Percentiles rank a stretch among this genome's conserved stretches.
phyloP scores from a whole-genome alignment of 2,797 vertebrate species.

The Lycodopsis pacificus region DNA sequence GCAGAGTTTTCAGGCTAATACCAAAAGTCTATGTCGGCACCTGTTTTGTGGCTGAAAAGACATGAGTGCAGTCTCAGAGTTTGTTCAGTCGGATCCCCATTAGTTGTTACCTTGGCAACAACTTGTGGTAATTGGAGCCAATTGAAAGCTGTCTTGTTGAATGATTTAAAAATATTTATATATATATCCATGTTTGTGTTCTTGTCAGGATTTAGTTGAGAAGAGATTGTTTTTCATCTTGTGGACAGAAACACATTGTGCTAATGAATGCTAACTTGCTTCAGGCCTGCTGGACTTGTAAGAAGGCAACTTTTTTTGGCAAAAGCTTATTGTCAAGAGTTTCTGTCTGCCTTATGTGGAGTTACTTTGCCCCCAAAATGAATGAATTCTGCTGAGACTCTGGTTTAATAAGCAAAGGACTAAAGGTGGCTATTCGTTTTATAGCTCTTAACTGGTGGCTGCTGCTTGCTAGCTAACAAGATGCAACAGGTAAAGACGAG shows the following conservation, averaged over 20 bases:
- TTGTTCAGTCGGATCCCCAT: neutral
- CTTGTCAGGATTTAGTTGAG: neutral
- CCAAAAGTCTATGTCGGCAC: constrained; percentile 5
- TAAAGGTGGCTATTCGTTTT: neutral
- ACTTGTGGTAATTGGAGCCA: neutral
- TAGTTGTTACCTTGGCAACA: constrained; percentile 1
- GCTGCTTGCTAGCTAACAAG: neutral
- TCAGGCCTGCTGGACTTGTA: neutral
- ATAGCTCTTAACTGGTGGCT: neutral
- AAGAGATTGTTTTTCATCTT: neutral
- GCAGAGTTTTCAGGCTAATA: neutral
- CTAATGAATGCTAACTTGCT: neutral
- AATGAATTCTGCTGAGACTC: neutral
- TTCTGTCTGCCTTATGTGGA: neutral
- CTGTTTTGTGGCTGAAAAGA: neutral
- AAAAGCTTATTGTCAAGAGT: neutral
- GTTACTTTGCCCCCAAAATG: neutral
- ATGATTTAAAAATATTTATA: too few species aligned
- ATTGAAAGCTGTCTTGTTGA: neutral
- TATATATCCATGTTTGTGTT: neutral
- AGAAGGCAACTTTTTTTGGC: neutral
- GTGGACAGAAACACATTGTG: neutral
- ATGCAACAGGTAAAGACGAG: neutral
- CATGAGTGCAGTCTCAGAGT: neutral
- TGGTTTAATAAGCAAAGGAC: neutral